phyloP scores from a whole-genome alignment of 92 coral and sea anemone genomes.

The Nematostella vectensis region DNA sequence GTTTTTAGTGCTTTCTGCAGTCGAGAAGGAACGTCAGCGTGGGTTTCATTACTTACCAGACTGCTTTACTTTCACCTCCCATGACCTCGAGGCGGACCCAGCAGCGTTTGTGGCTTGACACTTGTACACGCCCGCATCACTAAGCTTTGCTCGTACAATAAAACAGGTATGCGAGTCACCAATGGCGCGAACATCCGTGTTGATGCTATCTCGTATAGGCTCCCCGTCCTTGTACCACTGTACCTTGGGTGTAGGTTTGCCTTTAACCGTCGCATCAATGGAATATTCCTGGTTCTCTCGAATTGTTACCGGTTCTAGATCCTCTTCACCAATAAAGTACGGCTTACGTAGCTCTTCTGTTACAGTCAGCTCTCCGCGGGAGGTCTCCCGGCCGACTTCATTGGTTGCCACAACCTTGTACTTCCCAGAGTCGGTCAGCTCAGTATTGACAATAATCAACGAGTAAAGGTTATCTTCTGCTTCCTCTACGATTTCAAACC shows the following conservation, averaged over 20 bases:
- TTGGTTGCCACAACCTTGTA: conserved; percentile 59
- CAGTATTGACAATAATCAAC: conserved; percentile 29
- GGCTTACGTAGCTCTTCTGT: conserved; percentile 47
- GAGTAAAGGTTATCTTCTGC: conserved; percentile 43
- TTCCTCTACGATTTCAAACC: conserved; percentile 32
- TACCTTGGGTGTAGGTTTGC: conserved; percentile 71
- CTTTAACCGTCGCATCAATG: conserved; percentile 44
- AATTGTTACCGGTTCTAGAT: conserved; percentile 36
- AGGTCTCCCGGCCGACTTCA: conserved; percentile 46
- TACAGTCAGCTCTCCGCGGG: conserved; percentile 29
- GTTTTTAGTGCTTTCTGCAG: neutral
- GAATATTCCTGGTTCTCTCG: conserved; percentile 59
- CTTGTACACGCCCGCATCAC: conserved; percentile 81
- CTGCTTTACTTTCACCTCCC: conserved; percentile 72
- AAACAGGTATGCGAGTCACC: conserved; percentile 64
- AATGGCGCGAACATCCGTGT: conserved; percentile 50
- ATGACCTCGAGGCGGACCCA: conserved; percentile 80
- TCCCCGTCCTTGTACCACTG: conserved; percentile 69
- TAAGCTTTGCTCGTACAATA: conserved; percentile 54
- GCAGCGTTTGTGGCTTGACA: conserved; percentile 83
- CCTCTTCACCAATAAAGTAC: conserved; percentile 33
- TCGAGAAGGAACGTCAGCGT: too few relatives aligned
- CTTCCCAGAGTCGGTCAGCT: conserved; percentile 38
- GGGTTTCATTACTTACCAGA: conserved; percentile 13
- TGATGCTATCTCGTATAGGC: conserved; percentile 45